Evolutionary conservation across 2,888 invertebrate genomes (phyloP).

Genomic region (Eupithecia exiguata): DNA sequence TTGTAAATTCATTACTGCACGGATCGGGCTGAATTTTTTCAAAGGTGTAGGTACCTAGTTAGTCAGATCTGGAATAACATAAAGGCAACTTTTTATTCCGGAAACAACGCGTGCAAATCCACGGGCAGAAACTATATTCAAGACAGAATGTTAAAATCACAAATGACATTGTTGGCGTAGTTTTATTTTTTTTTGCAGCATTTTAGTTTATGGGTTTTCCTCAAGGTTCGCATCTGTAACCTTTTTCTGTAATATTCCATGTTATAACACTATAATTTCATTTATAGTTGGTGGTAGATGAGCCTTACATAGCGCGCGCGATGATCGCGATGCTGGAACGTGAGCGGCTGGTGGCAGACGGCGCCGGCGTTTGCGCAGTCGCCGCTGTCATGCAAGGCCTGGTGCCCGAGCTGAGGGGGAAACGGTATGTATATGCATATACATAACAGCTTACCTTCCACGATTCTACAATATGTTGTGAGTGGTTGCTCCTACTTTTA

Average conservation of each 20-base stretch:
- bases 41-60: no score
- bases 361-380: slow-evolving; percentile 90
- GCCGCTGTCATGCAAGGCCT: slow-evolving; percentile 90
- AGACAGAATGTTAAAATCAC: no score
- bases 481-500: no score
- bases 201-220: neutral
- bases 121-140: no score
- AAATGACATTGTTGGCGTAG: no score
- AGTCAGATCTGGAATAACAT: no score
- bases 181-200: no score
- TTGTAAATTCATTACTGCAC: no score
- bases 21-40: no score
- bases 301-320: slow-evolving; percentile 87
- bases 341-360: slow-evolving; percentile 91
- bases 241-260: neutral
- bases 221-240: neutral
- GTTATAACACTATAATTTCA: neutral
- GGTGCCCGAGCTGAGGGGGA: slow-evolving; percentile 88
- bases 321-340: slow-evolving; percentile 87
- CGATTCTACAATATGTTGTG: neutral
- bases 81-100: no score
- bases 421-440: no score
- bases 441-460: slow-evolving; percentile 44
- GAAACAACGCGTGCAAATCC: no score
- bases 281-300: slow-evolving; percentile 85